Conservation (phyloP, 2,888 invertebrate genomes). For the Lutraria lutraria region DNA sequence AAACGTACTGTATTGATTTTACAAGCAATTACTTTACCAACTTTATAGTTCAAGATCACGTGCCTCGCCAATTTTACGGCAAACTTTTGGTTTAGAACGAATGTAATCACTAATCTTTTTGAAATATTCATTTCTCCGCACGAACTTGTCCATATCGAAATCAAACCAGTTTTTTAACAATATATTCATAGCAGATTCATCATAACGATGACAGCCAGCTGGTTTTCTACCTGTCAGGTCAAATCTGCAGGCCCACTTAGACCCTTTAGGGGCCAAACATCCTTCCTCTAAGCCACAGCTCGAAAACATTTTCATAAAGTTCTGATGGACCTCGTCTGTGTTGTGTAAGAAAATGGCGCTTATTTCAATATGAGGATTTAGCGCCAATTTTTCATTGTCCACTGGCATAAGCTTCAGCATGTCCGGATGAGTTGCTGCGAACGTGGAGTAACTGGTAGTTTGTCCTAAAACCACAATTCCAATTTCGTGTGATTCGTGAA, state of each 20-base stretch:
- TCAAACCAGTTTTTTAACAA: conserved; percentile 84
- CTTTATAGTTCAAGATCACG: conserved; percentile 50
- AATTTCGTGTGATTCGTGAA: conserved; percentile 77
- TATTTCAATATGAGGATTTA: conserved; percentile 79
- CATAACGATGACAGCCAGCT: conserved; percentile 85
- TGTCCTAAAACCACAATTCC: conserved; percentile 79
- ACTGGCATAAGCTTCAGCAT: conserved; percentile 84
- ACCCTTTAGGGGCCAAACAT: conserved; percentile 84
- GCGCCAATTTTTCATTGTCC: conserved; percentile 76
- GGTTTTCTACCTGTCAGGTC: conserved; percentile 73
- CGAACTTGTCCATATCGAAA: conserved; percentile 79
- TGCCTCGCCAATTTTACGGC: conserved; percentile 52
- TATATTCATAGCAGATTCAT: conserved; percentile 86
- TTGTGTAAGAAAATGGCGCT: conserved; percentile 83
- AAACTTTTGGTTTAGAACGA: conserved; percentile 66
- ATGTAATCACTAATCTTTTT: conserved; percentile 68
- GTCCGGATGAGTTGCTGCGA: conserved; percentile 80
- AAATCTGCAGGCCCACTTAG: conserved; percentile 74
- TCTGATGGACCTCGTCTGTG: conserved; percentile 75
- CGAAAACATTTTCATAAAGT: conserved; percentile 84
- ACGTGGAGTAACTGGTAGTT: conserved; percentile 75
- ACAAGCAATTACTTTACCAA: not conserved
- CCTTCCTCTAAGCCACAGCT: conserved; percentile 84
- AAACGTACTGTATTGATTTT: too few relatives aligned
- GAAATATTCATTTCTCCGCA: conserved; percentile 66